A percentile compares a stretch with the other conserved stretches of the same genome.
Conservation (phyloP, 2,888 invertebrate genomes). For the Acronicta leporina region DNA sequence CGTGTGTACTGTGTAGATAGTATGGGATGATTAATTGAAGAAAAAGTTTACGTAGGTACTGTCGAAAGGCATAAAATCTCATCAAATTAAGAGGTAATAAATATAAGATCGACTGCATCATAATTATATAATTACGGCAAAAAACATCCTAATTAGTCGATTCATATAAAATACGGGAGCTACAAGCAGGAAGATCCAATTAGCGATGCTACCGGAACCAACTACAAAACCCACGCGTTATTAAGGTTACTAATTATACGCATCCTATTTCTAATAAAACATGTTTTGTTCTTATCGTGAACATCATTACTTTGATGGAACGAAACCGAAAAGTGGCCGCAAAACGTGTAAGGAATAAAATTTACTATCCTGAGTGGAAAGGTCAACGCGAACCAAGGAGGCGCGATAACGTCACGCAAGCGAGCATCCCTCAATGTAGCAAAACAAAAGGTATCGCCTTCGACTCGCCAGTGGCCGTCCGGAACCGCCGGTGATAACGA, state of each 20-base stretch:
- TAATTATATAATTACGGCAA: constrained; percentile 14
- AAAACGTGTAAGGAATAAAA: constrained; percentile 83
- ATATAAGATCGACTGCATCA: constrained; percentile 1
- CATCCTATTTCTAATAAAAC: constrained; percentile 52
- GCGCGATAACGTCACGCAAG: constrained; percentile 85
- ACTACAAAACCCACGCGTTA: constrained; percentile 52
- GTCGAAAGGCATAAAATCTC: not conserved
- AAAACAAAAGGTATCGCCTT: constrained; percentile 88
- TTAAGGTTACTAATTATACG: constrained; percentile 66
- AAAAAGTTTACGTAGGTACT: no score
- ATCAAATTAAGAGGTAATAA: not conserved
- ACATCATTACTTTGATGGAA: constrained; percentile 71
- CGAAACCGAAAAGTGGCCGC: constrained; percentile 67
- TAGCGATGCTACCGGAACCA: constrained; percentile 39
- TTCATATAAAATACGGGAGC: constrained; percentile 24
- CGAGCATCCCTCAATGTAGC: constrained; percentile 86
- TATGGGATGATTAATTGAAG: no score
- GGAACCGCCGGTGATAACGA: constrained; percentile 84
- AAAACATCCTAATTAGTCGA: constrained; percentile 18
- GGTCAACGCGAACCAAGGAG: constrained; percentile 79
- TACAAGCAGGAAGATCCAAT: constrained; percentile 40
- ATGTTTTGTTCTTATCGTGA: constrained; percentile 63
- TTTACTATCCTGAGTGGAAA: constrained; percentile 84
- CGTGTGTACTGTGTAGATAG: no score
- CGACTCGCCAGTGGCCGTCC: constrained; percentile 85